Evolutionary conservation across 1,140 invertebrate genomes (phyloP), one percentile per base, ranked within the genome.

Genomic region (Drosophila saltans): DNA sequence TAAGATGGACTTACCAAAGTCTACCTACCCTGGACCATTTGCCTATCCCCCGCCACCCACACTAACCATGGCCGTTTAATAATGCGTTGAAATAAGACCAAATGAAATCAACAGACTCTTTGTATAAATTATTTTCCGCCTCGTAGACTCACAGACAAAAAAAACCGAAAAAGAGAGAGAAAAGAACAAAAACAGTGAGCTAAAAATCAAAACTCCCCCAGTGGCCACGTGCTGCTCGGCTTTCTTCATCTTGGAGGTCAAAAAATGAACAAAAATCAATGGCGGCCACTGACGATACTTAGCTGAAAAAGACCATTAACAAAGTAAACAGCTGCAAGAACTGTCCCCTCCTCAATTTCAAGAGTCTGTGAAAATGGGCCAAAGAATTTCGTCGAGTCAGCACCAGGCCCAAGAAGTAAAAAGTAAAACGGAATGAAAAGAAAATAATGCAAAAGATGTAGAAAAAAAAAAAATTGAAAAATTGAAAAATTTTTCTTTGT

Each of bases 281-380:
- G 73, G 70, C 9, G 59, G 39, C 40, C 24, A 59, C 84, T 73
- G 77, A 66, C 73, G 78, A 69, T 59, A 78, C 84, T 89, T 72
- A 88, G 80, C 84, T 89, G 84, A 75, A 88, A 88, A 88, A 88
- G 84, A 89, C 84, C 84, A 88, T 88, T 88, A 88, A 88, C 84
- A 89, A 84, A 88, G 84, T 89, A 88, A 88, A 88, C 84, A 89
- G 84, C 84, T 88, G 84, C 80, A 71, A 78, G 80, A 66, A 68
- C 55, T 58, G 61, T 66, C 45, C 45, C 21, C 21, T 2, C 40
- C 8, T 3, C n/a, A 43, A 3, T 2, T n/a, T 24, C 45, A 26
- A 52, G 74, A 72, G 76, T 74, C 75, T 71, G 71, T 60, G 72
- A 65, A 72, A 71, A 75, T 71, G 62, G 55, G 68, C 66, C 66